A percentile compares a stretch with the other conserved stretches of the same genome.
phyloP scores from a whole-genome alignment of 1,140 invertebrate species.

The Mylabris phalerata region DNA sequence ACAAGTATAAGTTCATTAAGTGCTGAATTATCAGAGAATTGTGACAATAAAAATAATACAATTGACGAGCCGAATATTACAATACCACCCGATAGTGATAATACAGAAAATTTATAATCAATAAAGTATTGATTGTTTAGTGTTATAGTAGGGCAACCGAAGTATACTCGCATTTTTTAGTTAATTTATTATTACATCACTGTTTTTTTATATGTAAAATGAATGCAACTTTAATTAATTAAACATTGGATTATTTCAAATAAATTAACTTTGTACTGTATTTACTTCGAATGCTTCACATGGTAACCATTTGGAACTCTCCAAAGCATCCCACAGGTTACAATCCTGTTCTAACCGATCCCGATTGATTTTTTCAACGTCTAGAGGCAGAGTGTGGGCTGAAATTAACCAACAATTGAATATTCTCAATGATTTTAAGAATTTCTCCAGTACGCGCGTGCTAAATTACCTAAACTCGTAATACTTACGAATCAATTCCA shows the following conservation, averaged over 20 bases:
- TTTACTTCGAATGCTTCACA: conserved; percentile 52
- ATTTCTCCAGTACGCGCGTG: conserved; percentile 4
- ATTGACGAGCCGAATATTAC: no score
- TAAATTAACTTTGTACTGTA: neutral
- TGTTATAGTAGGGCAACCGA: neutral
- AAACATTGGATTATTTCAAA: neutral
- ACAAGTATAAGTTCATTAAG: no score
- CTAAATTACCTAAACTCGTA: no score
- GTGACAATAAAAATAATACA: neutral
- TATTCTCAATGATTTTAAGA: neutral
- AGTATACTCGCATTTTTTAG: neutral
- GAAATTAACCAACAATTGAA: conserved; percentile 34
- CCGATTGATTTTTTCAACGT: conserved; percentile 66
- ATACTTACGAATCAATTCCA: conserved; percentile 54
- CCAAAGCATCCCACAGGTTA: conserved; percentile 71
- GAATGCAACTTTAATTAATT: neutral
- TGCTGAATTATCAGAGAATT: neutral
- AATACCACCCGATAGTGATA: no score
- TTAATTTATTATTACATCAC: neutral
- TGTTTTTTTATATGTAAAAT: neutral
- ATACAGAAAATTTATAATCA: no score
- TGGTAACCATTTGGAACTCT: conserved; percentile 71
- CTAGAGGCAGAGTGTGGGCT: conserved; percentile 67
- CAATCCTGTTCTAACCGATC: conserved; percentile 66
- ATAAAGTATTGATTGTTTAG: no score